These are phyloP conservation scores for Metellina segmentata DNA, from an alignment of 2,888 invertebrate species.

Conservation along the genomic window DNA sequence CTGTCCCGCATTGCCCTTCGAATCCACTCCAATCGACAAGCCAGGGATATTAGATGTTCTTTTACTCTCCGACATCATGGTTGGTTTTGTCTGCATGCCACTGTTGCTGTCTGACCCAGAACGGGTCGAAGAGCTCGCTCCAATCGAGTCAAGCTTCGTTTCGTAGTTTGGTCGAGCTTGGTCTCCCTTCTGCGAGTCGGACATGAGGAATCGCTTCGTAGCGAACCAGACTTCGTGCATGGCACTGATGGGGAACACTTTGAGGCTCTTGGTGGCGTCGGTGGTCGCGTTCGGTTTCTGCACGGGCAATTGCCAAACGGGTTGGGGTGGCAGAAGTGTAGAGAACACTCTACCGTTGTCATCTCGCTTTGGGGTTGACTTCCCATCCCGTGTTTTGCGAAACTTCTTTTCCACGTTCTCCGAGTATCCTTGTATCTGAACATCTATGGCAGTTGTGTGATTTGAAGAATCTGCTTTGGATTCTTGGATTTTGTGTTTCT, in stretches of 20 bases:
- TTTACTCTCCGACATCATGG: background rate
- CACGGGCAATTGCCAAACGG: conserved; percentile 34
- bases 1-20: background rate
- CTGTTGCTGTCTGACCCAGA: background rate
- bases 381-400: background rate
- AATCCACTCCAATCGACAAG: too few species aligned
- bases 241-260: conserved; percentile 39
- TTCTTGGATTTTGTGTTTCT: background rate
- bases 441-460: too few species aligned
- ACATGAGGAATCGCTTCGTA: conserved; percentile 23
- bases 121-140: too few species aligned
- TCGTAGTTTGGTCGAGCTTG: background rate
- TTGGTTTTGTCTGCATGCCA: background rate
- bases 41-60: background rate
- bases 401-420: background rate
- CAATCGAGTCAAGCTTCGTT: background rate
- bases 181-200: background rate
- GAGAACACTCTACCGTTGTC: too few species aligned
- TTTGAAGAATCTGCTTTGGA: background rate
- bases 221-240: conserved; percentile 38
- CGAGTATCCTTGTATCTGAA: background rate
- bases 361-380: too few species aligned
- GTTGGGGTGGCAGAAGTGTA: background rate
- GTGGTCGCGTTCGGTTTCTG: background rate
- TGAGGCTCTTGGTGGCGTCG: background rate